Percentiles rank a stretch among this genome's conserved stretches.
phyloP scores from a whole-genome alignment of 2,113 vertebrate genomes.

The Pelusios castaneus region DNA sequence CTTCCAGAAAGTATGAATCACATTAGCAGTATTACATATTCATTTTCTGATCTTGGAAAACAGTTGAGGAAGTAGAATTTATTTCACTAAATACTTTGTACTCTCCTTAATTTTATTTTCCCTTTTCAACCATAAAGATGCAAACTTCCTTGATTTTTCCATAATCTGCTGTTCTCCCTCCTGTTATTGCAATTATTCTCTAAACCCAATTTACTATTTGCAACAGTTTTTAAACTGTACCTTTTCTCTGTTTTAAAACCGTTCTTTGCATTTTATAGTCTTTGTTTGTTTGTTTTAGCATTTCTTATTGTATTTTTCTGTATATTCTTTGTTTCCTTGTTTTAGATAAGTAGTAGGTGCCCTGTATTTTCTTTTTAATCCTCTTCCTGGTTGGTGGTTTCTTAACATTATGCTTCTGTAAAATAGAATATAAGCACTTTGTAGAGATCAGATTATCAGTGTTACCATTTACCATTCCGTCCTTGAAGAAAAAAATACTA shows the following conservation, averaged over 20 bases:
- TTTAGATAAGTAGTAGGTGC: background rate
- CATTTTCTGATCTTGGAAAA: conserved; percentile 50
- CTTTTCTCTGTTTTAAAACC: background rate
- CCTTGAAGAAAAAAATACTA: background rate
- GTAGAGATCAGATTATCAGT: background rate
- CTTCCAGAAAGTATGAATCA: conserved; percentile 60
- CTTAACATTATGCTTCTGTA: background rate
- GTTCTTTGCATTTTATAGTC: background rate
- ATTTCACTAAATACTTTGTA: conserved; percentile 18
- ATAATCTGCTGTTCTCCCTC: background rate
- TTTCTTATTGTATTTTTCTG: background rate
- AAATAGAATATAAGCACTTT: background rate
- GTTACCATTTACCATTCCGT: background rate
- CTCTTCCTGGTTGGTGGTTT: background rate
- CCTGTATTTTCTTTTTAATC: background rate
- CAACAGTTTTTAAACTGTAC: background rate
- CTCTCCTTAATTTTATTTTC: conserved; percentile 21
- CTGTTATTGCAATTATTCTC: background rate
- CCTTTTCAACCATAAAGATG: background rate
- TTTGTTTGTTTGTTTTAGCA: background rate
- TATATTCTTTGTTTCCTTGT: background rate
- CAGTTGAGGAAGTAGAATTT: conserved; percentile 47
- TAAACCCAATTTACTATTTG: background rate
- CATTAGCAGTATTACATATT: conserved; percentile 23
- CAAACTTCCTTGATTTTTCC: conserved; percentile 34